Percentiles rank a stretch among this genome's conserved stretches.
These are phyloP conservation scores for Tinea pellionella DNA, from an alignment of 2,888 invertebrate genomes.

Conservation along the genomic window DNA sequence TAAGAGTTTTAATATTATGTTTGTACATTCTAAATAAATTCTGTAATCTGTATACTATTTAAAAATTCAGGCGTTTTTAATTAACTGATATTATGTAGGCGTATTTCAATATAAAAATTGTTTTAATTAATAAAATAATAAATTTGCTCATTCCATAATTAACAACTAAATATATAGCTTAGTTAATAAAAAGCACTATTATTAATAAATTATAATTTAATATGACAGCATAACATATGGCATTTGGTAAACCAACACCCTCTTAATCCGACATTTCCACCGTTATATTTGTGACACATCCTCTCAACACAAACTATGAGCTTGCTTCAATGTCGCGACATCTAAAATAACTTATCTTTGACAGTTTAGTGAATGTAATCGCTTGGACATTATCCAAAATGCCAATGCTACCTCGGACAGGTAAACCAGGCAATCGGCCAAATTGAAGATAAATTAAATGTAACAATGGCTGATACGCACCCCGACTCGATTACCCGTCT, in stretches of 20 bases:
- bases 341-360: conserved; percentile 69
- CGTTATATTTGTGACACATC: conserved; percentile 32
- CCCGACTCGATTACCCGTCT: conserved; percentile 8
- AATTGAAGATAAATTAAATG: conserved; percentile 61
- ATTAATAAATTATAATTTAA: background rate
- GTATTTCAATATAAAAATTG: no score
- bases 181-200: background rate
- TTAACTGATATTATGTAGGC: no score
- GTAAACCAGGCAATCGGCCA: conserved; percentile 62
- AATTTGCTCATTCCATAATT: background rate
- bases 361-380: conserved; percentile 64
- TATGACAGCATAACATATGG: conserved; percentile 16
- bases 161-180: background rate
- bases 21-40: no score
- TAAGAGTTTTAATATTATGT: no score
- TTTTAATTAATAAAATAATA: no score
- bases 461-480: conserved; percentile 35
- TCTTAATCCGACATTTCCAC: conserved; percentile 29
- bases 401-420: conserved; percentile 47
- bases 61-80: no score
- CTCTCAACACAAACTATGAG: conserved; percentile 23
- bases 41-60: no score
- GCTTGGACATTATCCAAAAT: conserved; percentile 48
- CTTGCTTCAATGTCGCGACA: conserved; percentile 52
- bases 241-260: conserved; percentile 22